Evolutionary conservation across 1,140 invertebrate genomes (phyloP), one percentile per base, ranked within the genome.

Genomic region (Anagrus nilaparvatae): DNA sequence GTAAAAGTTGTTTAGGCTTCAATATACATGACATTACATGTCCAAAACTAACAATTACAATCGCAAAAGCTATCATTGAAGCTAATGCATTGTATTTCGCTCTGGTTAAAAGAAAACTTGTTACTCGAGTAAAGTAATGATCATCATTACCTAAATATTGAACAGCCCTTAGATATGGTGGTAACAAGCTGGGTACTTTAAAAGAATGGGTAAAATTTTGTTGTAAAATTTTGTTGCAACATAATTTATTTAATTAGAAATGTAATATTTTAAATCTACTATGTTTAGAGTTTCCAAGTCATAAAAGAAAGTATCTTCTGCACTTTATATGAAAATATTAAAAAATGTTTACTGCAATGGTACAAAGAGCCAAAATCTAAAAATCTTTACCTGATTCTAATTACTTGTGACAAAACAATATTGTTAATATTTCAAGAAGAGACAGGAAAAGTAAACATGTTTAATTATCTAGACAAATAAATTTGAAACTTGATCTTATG

Each of bases 141-240:
- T n/a, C n/a, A n/a, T 24, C 60, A 57, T 0, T 65, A 63, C 50
- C 51, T 69, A 7, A 61, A 51, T 27, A 56, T 50, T 5, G 59
- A 61, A 24, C 63, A 24, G 66, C 63, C 33, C 27, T 69, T 5
- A 45, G 39, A 44, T 58, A 54, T 49, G 61, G 59, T 9, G 57
- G 60, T 9, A 53, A 45, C 23, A 53, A 50, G 40, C 48, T 61
- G 17, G 54, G 45, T 27, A 50, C 48, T 28, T 44, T 69, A 7
- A 62, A 53, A 54, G 66, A 69, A 67, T 69, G 65, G 64, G 65
- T 69, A 63, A 7, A 23, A 27, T 19, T n/a, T n/a, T n/a, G n/a
- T n/a, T n/a, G n/a, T n/a, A n/a, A n/a, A n/a, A n/a, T n/a, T 16
- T 36, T 48, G n/a, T n/a, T n/a, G n/a, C 27, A 21, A 23, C 24